Percentiles rank a stretch among this genome's conserved stretches.
Conservation (phyloP, 2,113 vertebrate genomes). For the Chrysemys picta region DNA sequence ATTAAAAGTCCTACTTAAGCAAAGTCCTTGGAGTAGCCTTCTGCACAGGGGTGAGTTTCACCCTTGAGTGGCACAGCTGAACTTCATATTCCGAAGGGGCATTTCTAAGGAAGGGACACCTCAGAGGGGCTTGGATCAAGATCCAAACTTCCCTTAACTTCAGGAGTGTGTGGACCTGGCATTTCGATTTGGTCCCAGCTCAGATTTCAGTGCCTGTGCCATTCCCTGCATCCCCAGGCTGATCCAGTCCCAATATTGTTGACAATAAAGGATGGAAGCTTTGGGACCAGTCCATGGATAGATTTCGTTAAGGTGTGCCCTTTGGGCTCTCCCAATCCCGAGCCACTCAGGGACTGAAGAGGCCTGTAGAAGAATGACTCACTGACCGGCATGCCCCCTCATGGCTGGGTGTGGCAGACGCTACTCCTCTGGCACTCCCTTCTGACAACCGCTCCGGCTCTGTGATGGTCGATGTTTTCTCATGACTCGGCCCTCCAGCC, state of each 20-base stretch:
- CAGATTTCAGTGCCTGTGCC: background rate
- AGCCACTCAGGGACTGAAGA: too few species aligned
- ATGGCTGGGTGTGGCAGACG: too few species aligned
- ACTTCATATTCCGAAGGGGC: fast-evolving
- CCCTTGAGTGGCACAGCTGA: background rate
- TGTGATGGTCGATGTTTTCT: too few species aligned
- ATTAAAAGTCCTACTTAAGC: background rate
- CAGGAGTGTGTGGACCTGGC: background rate
- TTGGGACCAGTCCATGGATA: background rate
- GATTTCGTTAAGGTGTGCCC: background rate
- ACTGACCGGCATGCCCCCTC: too few species aligned
- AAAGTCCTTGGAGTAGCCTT: background rate
- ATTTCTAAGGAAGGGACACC: fast-evolving
- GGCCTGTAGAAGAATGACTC: too few species aligned
- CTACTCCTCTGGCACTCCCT: too few species aligned
- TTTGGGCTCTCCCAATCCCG: too few species aligned
- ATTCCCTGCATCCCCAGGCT: background rate
- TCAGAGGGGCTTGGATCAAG: background rate
- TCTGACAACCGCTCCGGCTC: too few species aligned
- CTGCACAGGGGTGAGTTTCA: background rate
- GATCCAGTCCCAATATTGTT: fast-evolving
- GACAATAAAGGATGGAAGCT: background rate
- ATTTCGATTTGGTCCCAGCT: fast-evolving
- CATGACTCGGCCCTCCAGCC: too few species aligned
- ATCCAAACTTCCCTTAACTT: background rate